phyloP scores from a whole-genome alignment of 2,113 vertebrate genomes.

The Mesocricetus auratus region DNA sequence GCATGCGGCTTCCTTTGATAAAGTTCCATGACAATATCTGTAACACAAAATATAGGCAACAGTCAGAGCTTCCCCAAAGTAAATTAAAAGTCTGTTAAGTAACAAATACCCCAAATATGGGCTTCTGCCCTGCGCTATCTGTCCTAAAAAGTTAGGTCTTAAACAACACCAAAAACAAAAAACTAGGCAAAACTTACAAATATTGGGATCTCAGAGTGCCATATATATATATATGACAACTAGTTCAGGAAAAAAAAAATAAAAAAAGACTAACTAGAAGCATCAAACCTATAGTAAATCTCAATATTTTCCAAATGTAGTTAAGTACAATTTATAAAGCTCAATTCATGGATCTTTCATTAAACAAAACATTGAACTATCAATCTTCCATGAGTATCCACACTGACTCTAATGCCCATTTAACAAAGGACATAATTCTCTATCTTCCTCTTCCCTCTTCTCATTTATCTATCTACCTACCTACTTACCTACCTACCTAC shows the following conservation, averaged over 20 bases:
- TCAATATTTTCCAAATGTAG: slow-evolving; percentile 41
- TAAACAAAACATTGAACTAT: slow-evolving; percentile 26
- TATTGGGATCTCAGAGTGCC: not conserved
- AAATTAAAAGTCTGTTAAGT: not conserved
- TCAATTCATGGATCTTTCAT: not conserved
- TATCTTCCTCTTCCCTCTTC: not conserved
- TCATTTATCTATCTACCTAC: too few relatives aligned
- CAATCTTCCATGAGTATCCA: not conserved
- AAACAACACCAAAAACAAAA: not conserved
- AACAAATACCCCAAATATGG: slow-evolving; percentile 45
- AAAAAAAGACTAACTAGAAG: slow-evolving; percentile 26
- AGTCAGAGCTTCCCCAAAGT: not conserved
- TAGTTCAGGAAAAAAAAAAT: slow-evolving; percentile 12
- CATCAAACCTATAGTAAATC: slow-evolving; percentile 37
- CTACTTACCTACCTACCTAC: too few relatives aligned
- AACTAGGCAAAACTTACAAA: not conserved
- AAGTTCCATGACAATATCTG: slow-evolving; percentile 92
- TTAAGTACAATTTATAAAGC: not conserved
- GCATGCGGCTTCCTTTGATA: slow-evolving; percentile 93
- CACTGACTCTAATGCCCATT: slow-evolving; percentile 42
- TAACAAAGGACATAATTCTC: not conserved
- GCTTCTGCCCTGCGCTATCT: not conserved
- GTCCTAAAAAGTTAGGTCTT: slow-evolving; percentile 11
- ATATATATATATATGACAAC: not conserved
- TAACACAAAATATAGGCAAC: slow-evolving; percentile 36